Conservation (phyloP, 2,888 invertebrate genomes). For the Macrosiphum euphorbiae region DNA sequence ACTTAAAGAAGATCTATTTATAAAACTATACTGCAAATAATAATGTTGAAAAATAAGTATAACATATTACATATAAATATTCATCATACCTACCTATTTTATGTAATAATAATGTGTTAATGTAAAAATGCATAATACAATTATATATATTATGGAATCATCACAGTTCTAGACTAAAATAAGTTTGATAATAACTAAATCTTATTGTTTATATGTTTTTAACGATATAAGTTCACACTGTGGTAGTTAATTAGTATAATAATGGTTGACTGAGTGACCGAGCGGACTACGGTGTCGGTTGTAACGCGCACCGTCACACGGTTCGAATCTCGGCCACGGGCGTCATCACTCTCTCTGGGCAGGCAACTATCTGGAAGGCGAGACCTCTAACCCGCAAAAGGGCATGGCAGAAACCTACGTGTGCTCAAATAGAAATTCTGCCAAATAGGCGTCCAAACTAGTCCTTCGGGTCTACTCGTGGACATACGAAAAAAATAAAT, state of each 20-base stretch:
- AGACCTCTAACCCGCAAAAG: too few relatives aligned
- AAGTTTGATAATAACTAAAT: neutral
- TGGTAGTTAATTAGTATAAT: neutral
- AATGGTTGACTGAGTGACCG: too few relatives aligned
- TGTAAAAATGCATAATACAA: neutral
- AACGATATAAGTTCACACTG: neutral
- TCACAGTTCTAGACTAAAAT: neutral
- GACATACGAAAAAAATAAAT: too few relatives aligned
- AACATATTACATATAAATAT: neutral
- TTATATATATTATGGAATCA: neutral
- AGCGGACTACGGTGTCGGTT: too few relatives aligned
- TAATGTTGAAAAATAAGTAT: neutral
- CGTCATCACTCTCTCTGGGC: too few relatives aligned
- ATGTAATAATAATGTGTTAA: neutral
- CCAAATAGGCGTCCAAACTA: too few relatives aligned
- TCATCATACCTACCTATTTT: neutral
- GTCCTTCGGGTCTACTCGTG: too few relatives aligned
- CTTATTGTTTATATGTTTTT: neutral
- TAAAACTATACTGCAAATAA: neutral
- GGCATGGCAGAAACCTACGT: too few relatives aligned
- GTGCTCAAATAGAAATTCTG: too few relatives aligned
- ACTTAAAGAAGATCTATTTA: neutral
- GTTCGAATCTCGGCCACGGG: too few relatives aligned
- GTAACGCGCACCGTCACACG: too few relatives aligned
- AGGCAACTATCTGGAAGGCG: too few relatives aligned